Conservation (phyloP, 2,888 invertebrate genomes). For the Deroplatys truncata region DNA sequence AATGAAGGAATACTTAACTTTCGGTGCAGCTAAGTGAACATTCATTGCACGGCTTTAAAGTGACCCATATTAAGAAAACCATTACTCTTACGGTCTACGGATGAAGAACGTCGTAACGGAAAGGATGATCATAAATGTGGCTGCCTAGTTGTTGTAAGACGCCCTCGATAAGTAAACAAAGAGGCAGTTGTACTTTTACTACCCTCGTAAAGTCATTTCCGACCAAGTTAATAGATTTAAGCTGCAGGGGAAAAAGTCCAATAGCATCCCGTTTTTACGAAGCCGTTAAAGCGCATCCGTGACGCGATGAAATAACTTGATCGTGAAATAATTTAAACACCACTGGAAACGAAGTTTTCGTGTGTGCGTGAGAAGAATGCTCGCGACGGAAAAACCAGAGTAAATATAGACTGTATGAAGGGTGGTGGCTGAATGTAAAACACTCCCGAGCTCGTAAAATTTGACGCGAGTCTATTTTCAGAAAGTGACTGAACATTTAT, state of each 20-base stretch:
- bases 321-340: neutral
- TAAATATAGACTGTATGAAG: conserved; percentile 5
- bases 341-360: neutral
- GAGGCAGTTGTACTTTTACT: neutral
- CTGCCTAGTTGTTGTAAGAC: neutral
- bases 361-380: neutral
- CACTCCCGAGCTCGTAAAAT: conserved; percentile 3
- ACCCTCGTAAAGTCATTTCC: neutral
- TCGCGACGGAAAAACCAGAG: neutral
- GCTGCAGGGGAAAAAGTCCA: neutral
- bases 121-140: neutral
- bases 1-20: too few relatives aligned
- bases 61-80: neutral
- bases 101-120: neutral
- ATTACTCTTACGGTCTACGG: neutral
- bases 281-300: neutral
- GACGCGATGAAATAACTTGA: neutral
- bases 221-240: neutral
- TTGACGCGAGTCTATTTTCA: conserved; percentile 15
- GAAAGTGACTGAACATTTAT: conserved; percentile 16
- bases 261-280: neutral
- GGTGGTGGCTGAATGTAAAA: neutral
- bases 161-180: neutral
- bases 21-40: too few relatives aligned
- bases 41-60: neutral